These are phyloP conservation scores for Schizotus pectinicornis DNA, from an alignment of 2,888 invertebrate genomes.

Conservation along the genomic window DNA sequence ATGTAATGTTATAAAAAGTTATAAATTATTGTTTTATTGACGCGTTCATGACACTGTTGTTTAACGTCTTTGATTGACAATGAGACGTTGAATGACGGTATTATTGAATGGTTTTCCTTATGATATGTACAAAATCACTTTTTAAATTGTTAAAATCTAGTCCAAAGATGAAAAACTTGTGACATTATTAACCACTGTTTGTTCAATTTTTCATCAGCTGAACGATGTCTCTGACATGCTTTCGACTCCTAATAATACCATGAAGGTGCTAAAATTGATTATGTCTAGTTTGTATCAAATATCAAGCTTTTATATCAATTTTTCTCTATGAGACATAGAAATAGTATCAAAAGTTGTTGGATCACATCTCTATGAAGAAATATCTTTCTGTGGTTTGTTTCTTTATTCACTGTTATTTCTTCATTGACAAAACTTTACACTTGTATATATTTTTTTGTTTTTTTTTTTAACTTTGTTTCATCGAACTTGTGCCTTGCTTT, in stretches of 20 bases:
- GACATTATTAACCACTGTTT: constrained; percentile 33
- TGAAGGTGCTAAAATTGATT: constrained; percentile 20
- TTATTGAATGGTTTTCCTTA: constrained; percentile 21
- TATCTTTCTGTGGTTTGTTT: background rate
- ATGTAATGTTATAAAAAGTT: constrained; percentile 28
- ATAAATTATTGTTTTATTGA: constrained; percentile 20
- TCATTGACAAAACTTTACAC: constrained; percentile 11
- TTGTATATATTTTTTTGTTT: constrained; percentile 26
- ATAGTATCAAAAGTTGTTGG: background rate
- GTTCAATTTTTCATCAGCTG: constrained; percentile 11
- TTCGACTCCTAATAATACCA: constrained; percentile 15
- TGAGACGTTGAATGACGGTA: constrained; percentile 13
- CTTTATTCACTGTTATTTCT: constrained; percentile 3
- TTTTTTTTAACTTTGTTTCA: constrained; percentile 39
- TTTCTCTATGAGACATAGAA: constrained; percentile 8
- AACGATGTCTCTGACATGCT: background rate
- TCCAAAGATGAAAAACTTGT: constrained; percentile 40
- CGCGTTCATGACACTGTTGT: constrained; percentile 13
- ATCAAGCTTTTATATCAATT: constrained; percentile 9
- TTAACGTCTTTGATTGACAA: constrained; percentile 4
- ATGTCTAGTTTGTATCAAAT: constrained; percentile 17
- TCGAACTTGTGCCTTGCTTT: constrained; percentile 52
- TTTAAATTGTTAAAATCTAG: constrained; percentile 38
- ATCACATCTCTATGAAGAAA: background rate
- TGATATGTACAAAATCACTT: constrained; percentile 28